These are phyloP conservation scores for Psilopogon haemacephalus DNA, from an alignment of 2,113 vertebrate genomes.

Conservation along the genomic window DNA sequence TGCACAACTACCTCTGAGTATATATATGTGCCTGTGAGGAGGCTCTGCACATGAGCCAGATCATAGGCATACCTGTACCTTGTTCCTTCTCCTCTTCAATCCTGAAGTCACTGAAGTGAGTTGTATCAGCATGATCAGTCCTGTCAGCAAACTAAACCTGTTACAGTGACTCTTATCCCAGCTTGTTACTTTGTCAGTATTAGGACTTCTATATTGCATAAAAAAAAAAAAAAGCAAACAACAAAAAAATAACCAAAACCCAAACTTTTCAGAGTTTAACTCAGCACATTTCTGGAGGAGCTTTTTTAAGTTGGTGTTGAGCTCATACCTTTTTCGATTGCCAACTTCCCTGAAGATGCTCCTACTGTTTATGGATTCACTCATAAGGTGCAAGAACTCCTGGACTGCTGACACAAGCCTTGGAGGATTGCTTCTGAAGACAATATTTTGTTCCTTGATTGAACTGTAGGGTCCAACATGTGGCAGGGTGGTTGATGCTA, in stretches of 20 bases:
- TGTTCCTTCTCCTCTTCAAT: background rate
- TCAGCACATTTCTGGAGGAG: background rate
- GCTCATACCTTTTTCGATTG: background rate
- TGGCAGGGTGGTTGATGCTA: background rate
- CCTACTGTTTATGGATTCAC: background rate
- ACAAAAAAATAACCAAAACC: too few relatives aligned
- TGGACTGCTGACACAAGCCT: background rate
- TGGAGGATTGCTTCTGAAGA: background rate
- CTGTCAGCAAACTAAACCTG: background rate
- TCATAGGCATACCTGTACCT: background rate
- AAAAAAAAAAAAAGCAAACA: background rate
- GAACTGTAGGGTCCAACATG: background rate
- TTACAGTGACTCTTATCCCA: fast-evolving
- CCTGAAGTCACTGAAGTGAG: background rate
- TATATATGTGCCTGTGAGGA: background rate
- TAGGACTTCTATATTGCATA: background rate
- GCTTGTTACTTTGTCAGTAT: background rate
- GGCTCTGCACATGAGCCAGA: background rate
- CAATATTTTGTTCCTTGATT: background rate
- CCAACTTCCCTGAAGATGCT: background rate
- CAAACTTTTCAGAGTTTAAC: background rate
- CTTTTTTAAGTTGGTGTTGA: background rate
- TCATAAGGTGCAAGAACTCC: background rate
- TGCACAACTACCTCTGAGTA: background rate
- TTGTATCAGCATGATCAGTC: fast-evolving